Conservation (phyloP, 2,113 vertebrate genomes). For the Cebidichthys violaceus region DNA sequence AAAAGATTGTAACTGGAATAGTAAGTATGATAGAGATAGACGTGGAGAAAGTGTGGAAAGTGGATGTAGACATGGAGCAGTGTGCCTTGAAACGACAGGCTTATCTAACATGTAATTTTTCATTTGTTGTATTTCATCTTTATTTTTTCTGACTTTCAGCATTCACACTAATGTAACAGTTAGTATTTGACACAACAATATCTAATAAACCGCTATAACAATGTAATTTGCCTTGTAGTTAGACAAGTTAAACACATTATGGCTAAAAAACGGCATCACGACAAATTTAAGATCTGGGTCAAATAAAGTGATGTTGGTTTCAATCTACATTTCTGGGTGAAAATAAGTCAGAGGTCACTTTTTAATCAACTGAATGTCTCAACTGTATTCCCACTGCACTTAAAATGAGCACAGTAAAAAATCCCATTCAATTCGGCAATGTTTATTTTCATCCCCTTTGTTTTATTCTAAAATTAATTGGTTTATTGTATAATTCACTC, state of each 20-base stretch:
- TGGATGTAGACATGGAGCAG: slow-evolving; percentile 30
- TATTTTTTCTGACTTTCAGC: slow-evolving; percentile 14
- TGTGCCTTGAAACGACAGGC: slow-evolving; percentile 34
- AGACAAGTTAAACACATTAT: slow-evolving; percentile 31
- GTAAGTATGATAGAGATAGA: slow-evolving; percentile 55
- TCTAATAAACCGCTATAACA: not conserved
- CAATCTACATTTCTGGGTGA: not conserved
- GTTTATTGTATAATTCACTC: slow-evolving; percentile 38
- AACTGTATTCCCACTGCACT: not conserved
- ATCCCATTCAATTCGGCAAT: slow-evolving; percentile 4
- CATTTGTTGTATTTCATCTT: slow-evolving; percentile 28
- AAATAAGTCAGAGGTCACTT: not conserved
- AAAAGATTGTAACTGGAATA: slow-evolving; percentile 64
- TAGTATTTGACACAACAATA: slow-evolving; percentile 1
- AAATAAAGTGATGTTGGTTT: slow-evolving; percentile 19
- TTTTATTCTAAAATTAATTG: slow-evolving; percentile 43
- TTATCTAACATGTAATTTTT: slow-evolving; percentile 23
- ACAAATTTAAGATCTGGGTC: slow-evolving; percentile 14
- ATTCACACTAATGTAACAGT: not conserved
- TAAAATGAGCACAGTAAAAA: not conserved
- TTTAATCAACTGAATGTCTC: slow-evolving; percentile 1
- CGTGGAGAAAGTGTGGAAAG: slow-evolving; percentile 55
- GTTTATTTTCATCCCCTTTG: slow-evolving; percentile 35
- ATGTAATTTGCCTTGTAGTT: not conserved
- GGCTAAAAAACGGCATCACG: not conserved